Evolutionary conservation across 2,113 vertebrate genomes (phyloP).

Genomic region (Thalassarche chlororhynchos): DNA sequence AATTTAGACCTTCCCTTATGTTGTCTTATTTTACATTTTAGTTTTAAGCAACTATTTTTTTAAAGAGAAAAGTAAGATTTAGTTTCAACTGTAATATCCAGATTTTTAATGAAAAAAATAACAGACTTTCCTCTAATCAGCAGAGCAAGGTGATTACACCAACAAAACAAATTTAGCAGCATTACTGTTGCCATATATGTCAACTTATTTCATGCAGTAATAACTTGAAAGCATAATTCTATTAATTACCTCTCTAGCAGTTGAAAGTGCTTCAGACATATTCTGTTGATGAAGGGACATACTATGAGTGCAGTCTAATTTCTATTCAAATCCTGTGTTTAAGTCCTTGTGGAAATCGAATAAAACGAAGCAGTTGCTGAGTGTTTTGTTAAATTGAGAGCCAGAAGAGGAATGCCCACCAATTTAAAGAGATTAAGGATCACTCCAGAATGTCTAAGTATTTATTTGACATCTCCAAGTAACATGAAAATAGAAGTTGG

Average conservation of each 20-base stretch:
- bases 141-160: not conserved
- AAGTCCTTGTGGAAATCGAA: not conserved
- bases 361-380: not conserved
- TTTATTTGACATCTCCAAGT: not conserved
- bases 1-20: not conserved
- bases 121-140: not conserved
- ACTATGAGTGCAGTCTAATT: not conserved
- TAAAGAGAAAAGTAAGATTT: not conserved
- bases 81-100: not conserved
- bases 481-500: not conserved
- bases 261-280: not conserved
- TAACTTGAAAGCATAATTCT: not conserved
- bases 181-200: not conserved
- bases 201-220: not conserved
- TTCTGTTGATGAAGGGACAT: not conserved
- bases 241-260: not conserved
- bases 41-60: not conserved
- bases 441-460: not conserved
- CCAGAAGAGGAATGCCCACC: not conserved
- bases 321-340: not conserved
- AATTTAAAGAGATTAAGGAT: not conserved
- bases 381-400: not conserved
- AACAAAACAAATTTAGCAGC: not conserved
- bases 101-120: not conserved
- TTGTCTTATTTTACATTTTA: not conserved